These are phyloP conservation scores for Exephanes ischioxanthus DNA, from an alignment of 2,888 invertebrate species.

Conservation along the genomic window DNA sequence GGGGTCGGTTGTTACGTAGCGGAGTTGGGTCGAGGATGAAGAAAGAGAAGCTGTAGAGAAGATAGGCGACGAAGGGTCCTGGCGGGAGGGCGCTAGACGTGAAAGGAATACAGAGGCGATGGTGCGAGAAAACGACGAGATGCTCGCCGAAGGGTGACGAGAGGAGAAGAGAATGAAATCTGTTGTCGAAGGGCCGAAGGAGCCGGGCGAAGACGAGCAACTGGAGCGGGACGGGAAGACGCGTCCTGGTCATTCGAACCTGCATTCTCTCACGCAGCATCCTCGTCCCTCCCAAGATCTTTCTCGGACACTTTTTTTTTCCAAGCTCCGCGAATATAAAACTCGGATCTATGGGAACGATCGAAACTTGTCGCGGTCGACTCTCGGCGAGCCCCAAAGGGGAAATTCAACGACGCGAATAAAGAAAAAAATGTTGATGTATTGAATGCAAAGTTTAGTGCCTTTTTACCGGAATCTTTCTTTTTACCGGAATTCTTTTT, in stretches of 20 bases:
- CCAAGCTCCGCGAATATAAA: slow-evolving; percentile 33
- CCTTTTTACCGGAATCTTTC: too few relatives aligned
- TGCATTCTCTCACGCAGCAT: slow-evolving; percentile 9
- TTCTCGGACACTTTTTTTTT: not conserved
- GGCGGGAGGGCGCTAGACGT: slow-evolving; percentile 44
- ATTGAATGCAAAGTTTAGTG: slow-evolving; percentile 10
- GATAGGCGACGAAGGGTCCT: slow-evolving; percentile 22
- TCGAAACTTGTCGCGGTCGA: slow-evolving; percentile 6
- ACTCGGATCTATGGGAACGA: slow-evolving; percentile 27
- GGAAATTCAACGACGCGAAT: slow-evolving; percentile 50
- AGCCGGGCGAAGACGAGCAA: slow-evolving; percentile 11
- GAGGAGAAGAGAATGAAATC: slow-evolving; percentile 60
- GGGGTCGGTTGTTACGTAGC: not conserved
- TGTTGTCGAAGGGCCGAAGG: slow-evolving; percentile 55
- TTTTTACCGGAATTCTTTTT: too few relatives aligned
- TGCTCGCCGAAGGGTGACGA: slow-evolving; percentile 62
- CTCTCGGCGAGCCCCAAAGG: slow-evolving; percentile 14
- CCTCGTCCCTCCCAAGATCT: not conserved
- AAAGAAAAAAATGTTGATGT: not conserved
- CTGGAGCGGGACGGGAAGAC: slow-evolving; percentile 37
- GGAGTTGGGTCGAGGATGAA: slow-evolving; percentile 11
- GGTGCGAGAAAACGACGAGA: slow-evolving; percentile 62
- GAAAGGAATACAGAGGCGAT: slow-evolving; percentile 51
- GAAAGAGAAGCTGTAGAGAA: not conserved
- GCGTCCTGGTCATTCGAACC: slow-evolving; percentile 2